Evolutionary conservation across 2,797 vertebrate genomes (phyloP), one percentile per base, ranked within the genome.

Genomic region (Pipistrellus pygmaeus): DNA sequence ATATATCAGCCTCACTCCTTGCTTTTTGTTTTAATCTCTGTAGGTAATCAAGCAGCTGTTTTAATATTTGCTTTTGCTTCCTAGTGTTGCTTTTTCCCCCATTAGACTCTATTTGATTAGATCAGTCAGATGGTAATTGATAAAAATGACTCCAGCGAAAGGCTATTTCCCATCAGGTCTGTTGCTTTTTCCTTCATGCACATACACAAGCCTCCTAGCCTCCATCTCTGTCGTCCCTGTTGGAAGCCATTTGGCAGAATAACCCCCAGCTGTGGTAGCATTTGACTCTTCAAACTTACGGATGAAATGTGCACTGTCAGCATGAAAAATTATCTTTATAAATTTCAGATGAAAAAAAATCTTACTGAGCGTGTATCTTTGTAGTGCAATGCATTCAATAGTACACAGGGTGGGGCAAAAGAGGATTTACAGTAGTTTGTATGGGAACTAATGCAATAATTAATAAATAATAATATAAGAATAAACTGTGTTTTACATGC

Each of bases 181-280:
- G 96, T 96, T 96, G 90, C 98, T 98, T 97, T 96, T 97, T 89
- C 97, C 95, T 97, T 9, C 94, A 64, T 88, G 84, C 95, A 85
- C 88, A 81, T 87, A 85, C 91, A 92, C 94, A 96, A 80, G 94
- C 97, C 98, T 98, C 98, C 98, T 96, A 95, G 97, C 97, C 98
- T 97, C 97, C 98, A 98, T 98, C 98, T 98, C 98, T 98, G 98
- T 98, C 97, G 97, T 98, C 99, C 98, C 99, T 98, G 99, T 99
- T 99, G 99, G 99, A 99, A 98, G 98, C 99, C 98, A 97, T 98
- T 99, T 98, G 98, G 98, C 98, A 98, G 98, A 99, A 98, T 98
- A 98, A 98, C 98, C 98, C 98, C 99, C 99, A 98, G 98, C 99
- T 98, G 98, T 97, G 99, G 97, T 98, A 98, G 98, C 97, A 97